Conservation (phyloP, 2,797 vertebrate species). For the Falco naumanni region DNA sequence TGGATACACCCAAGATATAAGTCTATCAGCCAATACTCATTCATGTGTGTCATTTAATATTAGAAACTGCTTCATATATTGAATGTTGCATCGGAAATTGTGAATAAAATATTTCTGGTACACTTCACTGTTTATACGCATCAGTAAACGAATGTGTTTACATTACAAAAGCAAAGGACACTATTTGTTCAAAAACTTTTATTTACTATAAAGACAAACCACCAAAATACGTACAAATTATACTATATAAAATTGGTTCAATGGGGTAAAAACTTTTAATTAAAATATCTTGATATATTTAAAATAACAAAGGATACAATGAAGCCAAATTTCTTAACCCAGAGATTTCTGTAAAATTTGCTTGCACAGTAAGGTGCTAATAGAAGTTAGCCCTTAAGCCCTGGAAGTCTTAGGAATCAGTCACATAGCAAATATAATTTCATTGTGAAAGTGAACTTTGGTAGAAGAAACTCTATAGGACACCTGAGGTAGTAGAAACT, state of each 20-base stretch:
- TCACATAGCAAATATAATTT: slow-evolving; percentile 88
- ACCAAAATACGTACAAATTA: slow-evolving; percentile 91
- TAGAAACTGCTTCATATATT: background rate
- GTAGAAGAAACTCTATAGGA: slow-evolving; percentile 93
- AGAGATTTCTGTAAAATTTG: slow-evolving; percentile 87
- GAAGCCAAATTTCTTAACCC: slow-evolving; percentile 90
- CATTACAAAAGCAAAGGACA: slow-evolving; percentile 8
- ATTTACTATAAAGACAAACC: slow-evolving; percentile 92
- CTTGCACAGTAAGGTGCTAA: slow-evolving; percentile 92
- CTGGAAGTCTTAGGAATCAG: slow-evolving; percentile 89
- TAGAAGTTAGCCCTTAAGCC: slow-evolving; percentile 91
- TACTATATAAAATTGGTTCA: slow-evolving; percentile 92
- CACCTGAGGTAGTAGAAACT: slow-evolving; percentile 94
- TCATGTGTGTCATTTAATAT: background rate
- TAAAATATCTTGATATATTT: slow-evolving; percentile 91
- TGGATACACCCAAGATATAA: background rate
- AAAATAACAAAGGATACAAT: slow-evolving; percentile 90
- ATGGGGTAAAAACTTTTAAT: slow-evolving; percentile 91
- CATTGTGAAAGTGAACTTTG: slow-evolving; percentile 91
- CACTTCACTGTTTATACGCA: too few relatives aligned
- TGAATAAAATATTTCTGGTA: too few relatives aligned
- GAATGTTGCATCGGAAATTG: background rate
- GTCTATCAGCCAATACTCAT: background rate
- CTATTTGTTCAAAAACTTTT: slow-evolving; percentile 86
- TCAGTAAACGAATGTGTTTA: background rate